Evolutionary conservation across 92 coral and sea anemone species (phyloP).

Genomic region (Epizoanthus rinbou): DNA sequence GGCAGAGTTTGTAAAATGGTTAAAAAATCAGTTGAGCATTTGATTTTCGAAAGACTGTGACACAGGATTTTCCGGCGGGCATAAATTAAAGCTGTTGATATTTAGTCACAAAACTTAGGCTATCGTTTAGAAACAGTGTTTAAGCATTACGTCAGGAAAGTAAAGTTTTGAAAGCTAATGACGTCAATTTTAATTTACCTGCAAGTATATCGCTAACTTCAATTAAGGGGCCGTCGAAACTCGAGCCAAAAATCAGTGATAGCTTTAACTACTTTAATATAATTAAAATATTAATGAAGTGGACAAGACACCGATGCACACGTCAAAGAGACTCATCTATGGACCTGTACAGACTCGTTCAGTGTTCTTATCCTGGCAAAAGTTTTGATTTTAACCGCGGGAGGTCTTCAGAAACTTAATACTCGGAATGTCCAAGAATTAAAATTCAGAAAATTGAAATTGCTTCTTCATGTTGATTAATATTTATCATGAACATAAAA

Average conservation of each 20-base stretch:
- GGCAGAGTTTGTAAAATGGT: too few relatives aligned
- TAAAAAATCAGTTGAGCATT: too few relatives aligned
- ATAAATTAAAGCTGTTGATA: too few relatives aligned
- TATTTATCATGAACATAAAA: too few relatives aligned
- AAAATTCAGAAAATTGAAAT: too few relatives aligned
- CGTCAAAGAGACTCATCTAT: background rate
- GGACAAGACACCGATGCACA: background rate
- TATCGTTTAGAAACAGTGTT: background rate
- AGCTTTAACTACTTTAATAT: conserved; percentile 6
- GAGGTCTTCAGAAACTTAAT: conserved; percentile 7
- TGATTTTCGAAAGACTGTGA: too few relatives aligned
- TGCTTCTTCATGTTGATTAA: too few relatives aligned
- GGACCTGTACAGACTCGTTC: background rate
- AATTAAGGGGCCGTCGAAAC: background rate
- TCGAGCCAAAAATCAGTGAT: background rate
- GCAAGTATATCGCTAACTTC: background rate
- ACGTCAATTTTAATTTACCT: conserved; percentile 12
- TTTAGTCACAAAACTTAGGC: conserved; percentile 1
- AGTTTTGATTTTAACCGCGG: background rate
- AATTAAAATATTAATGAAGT: background rate
- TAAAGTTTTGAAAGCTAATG: background rate
- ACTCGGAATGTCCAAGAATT: too few relatives aligned
- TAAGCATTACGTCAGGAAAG: background rate
- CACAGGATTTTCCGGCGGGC: too few relatives aligned
- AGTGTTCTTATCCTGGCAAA: too few relatives aligned